Evolutionary conservation across 2,113 vertebrate genomes (phyloP).

Genomic region (Neotragus pygmaeus): DNA sequence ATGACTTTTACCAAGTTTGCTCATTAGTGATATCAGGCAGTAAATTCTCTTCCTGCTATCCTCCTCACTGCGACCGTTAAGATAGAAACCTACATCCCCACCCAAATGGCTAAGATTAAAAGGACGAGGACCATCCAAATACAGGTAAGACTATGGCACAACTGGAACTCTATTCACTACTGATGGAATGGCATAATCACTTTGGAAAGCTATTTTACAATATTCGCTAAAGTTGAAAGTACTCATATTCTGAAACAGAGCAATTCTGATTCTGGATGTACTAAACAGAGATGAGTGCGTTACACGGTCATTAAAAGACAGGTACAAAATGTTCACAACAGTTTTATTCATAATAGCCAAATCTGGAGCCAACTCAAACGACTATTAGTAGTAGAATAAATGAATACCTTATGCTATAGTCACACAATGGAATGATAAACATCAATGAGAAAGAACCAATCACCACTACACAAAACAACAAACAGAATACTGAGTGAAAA

Average conservation of each 20-base stretch:
- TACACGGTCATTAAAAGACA: neutral
- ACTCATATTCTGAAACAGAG: neutral
- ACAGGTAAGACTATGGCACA: neutral
- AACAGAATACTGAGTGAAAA: neutral
- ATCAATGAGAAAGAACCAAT: neutral
- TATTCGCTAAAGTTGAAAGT: neutral
- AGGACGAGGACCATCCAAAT: neutral
- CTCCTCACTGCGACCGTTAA: neutral
- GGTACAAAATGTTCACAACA: neutral
- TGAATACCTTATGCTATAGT: neutral
- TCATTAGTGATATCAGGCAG: neutral
- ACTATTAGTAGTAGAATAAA: neutral
- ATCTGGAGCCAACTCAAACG: neutral
- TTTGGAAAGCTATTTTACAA: neutral
- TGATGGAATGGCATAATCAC: neutral
- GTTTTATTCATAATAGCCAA: neutral
- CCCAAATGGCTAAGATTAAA: neutral
- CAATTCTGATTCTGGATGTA: neutral
- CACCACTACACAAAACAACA: neutral
- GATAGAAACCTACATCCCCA: neutral
- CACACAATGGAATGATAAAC: neutral
- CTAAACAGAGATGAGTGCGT: neutral
- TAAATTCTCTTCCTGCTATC: neutral
- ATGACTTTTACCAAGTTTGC: neutral
- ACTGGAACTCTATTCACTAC: neutral